These are phyloP conservation scores for Dromaius novaehollandiae DNA, from an alignment of 2,113 vertebrate genomes.

Conservation along the genomic window DNA sequence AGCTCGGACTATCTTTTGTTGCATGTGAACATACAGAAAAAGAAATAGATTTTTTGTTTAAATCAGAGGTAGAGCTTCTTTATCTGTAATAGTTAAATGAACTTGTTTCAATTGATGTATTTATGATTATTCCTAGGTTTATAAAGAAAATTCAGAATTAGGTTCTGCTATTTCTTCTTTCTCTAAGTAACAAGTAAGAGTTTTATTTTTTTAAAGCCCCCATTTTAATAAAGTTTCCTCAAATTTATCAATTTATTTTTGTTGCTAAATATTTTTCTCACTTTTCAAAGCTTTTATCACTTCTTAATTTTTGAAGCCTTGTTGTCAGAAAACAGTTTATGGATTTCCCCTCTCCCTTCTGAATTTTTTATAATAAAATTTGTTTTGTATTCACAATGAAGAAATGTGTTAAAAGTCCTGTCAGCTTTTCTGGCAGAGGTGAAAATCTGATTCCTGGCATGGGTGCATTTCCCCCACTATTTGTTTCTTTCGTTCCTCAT, in stretches of 20 bases:
- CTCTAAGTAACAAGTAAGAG: neutral
- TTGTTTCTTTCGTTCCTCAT: neutral
- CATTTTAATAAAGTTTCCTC: neutral
- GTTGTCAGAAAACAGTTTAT: neutral
- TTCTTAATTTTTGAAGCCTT: neutral
- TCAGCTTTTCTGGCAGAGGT: slow-evolving; percentile 26
- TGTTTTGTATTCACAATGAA: slow-evolving; percentile 11
- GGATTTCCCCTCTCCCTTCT: accelerated
- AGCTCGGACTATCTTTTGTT: neutral
- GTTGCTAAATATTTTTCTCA: neutral
- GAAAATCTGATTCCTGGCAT: neutral
- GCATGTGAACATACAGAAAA: neutral
- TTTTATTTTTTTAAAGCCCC: neutral
- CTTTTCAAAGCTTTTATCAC: neutral
- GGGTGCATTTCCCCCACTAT: neutral
- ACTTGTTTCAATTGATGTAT: neutral
- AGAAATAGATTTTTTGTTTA: neutral
- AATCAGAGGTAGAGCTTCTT: neutral
- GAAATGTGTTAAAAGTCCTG: slow-evolving; percentile 22
- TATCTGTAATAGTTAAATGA: neutral
- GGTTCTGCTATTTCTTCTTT: accelerated
- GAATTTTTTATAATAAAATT: neutral
- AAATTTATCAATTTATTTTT: neutral
- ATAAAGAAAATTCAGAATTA: neutral
- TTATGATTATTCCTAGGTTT: neutral